Base-by-base conservation (phyloP, 2,888 invertebrate species). In the Sclerodermus sp. region DNA sequence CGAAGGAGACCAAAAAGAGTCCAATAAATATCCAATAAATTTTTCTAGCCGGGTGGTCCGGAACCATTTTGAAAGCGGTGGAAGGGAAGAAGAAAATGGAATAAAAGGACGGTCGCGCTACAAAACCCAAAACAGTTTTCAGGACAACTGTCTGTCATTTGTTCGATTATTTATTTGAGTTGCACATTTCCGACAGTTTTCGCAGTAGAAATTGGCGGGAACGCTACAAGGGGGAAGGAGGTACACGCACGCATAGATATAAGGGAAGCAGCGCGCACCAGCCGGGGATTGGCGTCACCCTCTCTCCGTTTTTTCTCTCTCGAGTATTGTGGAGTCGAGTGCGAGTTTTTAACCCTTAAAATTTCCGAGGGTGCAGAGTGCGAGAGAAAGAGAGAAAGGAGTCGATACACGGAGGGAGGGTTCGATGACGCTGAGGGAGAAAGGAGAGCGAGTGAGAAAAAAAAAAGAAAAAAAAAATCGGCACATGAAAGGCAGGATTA, bases 11-110 rank as follows among this genome's bases (percentile, higher is more conserved):
- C n/a, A n/a, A n/a, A n/a, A n/a, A n/a, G n/a, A n/a, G n/a, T n/a
- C n/a, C 65, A 76, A 76, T 77, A 77, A 77, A 77, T 76, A 77
- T 76, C 74, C 68, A 76, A 77, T 77, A 70, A 73, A 70, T 74
- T 77, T n/a, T n/a, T 72, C 73, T 70, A 68, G 67, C 68, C 68
- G 71, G 71, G 68, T 73, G 67, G 69, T 58, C 62, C 34, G 12
- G 34, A 12, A 4, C 3, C 10, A 4, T 34, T 13, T 12, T 12
- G 34, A 13, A 34, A 34, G 6, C 13, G 64, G 43, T 36, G 47
- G 45, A 50, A 51, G 10, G 39, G 37, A 43, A 40, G 44, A 56
- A 39, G 51, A 38, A 53, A 42, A 18, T 49, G 51, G 57, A 47
- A 67, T 58, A 60, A 67, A 67, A 57, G 60, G 61, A 62, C 61